Conservation (phyloP, 2,113 vertebrate species). For the Struthio camelus region DNA sequence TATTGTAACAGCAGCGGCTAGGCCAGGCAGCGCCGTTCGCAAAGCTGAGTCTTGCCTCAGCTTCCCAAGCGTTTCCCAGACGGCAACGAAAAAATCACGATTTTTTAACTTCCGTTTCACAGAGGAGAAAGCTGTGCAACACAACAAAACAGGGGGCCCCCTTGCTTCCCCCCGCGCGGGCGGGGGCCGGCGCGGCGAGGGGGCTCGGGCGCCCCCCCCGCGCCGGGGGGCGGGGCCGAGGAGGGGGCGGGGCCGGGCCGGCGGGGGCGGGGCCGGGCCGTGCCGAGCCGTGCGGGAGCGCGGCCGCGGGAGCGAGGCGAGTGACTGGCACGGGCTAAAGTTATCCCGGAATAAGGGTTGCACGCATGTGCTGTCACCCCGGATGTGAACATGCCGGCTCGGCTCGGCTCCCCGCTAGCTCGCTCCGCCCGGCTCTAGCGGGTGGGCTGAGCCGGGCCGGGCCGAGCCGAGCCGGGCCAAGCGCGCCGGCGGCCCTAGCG, state of each 20-base stretch:
- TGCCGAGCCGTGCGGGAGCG: not conserved
- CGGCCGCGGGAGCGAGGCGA: not conserved
- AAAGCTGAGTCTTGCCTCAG: not conserved
- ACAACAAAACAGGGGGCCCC: too few relatives aligned
- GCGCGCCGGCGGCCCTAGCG: not conserved
- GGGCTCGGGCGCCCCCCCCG: too few relatives aligned
- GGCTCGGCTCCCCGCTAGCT: not conserved
- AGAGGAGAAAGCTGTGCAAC: too few relatives aligned
- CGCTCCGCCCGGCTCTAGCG: constrained; percentile 29
- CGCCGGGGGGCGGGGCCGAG: not conserved
- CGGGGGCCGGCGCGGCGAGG: too few relatives aligned
- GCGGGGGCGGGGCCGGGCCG: not conserved
- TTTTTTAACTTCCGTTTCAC: not conserved
- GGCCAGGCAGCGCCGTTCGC: not conserved
- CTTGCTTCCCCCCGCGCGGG: too few relatives aligned
- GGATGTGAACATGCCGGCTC: constrained; percentile 76
- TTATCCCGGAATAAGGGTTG: constrained; percentile 89
- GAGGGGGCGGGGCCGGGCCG: not conserved
- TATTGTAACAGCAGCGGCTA: not conserved
- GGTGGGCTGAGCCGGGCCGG: constrained; percentile 19
- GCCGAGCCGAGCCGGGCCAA: constrained; percentile 25
- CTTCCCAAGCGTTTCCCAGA: not conserved
- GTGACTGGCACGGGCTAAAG: constrained; percentile 83
- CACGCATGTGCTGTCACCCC: constrained; percentile 89
- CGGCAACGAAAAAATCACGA: not conserved